A percentile compares a stretch with the other conserved stretches of the same genome.
These are phyloP conservation scores for Columba janthina DNA, from an alignment of 2,113 vertebrate species.

Conservation along the genomic window DNA sequence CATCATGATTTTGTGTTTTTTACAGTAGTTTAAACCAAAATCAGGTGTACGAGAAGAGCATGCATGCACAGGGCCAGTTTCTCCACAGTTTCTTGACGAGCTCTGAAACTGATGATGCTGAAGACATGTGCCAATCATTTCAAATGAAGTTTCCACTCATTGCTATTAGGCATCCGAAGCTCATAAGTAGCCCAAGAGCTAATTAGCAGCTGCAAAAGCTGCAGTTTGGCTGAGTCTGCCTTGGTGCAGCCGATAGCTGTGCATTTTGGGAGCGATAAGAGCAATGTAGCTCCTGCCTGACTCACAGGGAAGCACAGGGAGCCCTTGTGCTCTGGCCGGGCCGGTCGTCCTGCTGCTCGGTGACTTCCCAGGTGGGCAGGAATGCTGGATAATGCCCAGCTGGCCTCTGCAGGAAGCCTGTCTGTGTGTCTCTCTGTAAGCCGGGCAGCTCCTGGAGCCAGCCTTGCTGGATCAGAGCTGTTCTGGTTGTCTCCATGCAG, in stretches of 20 bases:
- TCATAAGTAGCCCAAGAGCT: background rate
- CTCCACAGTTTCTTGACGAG: background rate
- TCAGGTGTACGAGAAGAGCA: background rate
- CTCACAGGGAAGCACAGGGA: rapidly evolving
- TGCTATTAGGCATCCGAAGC: background rate
- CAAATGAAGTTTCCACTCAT: background rate
- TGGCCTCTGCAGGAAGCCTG: background rate
- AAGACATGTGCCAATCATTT: background rate
- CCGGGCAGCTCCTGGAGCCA: background rate
- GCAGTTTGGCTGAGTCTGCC: background rate
- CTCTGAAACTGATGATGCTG: background rate
- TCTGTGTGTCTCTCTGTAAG: background rate
- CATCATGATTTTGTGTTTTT: background rate
- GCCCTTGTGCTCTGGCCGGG: rapidly evolving
- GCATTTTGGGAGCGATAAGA: background rate
- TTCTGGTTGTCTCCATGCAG: background rate
- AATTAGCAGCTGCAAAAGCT: background rate
- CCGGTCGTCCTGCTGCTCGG: background rate
- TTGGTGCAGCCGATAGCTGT: rapidly evolving
- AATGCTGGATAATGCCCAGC: rapidly evolving
- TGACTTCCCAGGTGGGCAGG: background rate
- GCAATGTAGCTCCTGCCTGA: background rate
- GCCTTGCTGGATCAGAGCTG: background rate
- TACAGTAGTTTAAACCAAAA: background rate
- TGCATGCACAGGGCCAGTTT: rapidly evolving